Conservation (phyloP, 1,140 invertebrate species). For the Potamilus streckersoni region DNA sequence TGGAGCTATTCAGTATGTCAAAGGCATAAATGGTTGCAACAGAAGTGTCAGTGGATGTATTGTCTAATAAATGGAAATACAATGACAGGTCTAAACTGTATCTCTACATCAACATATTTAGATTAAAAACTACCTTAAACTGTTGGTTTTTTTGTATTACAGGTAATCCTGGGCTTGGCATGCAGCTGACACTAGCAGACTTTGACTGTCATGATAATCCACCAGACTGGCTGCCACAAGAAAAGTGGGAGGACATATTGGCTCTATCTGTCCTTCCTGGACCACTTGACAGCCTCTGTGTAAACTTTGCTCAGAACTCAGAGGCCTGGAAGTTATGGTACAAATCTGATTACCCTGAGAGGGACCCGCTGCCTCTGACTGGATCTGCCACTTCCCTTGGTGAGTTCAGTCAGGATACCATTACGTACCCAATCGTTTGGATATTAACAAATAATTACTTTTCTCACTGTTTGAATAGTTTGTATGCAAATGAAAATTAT, state of each 20-base stretch:
- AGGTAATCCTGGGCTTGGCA: conserved; percentile 66
- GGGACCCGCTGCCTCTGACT: conserved; percentile 51
- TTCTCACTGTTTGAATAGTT: too few species aligned
- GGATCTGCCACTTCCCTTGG: conserved; percentile 22
- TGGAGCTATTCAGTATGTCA: too few species aligned
- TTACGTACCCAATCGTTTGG: too few species aligned
- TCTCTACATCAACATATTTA: not conserved
- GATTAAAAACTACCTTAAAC: too few species aligned
- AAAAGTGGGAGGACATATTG: conserved; percentile 67
- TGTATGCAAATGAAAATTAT: too few species aligned
- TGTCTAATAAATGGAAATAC: not conserved
- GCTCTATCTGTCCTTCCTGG: conserved; percentile 66
- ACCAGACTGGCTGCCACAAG: conserved; percentile 60
- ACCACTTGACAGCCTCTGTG: conserved; percentile 64
- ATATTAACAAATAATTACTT: too few species aligned
- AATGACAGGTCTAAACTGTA: not conserved
- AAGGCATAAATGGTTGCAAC: too few species aligned
- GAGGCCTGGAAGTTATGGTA: conserved; percentile 62
- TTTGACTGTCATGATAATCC: conserved; percentile 60
- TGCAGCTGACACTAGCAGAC: conserved; percentile 64
- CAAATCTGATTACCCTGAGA: conserved; percentile 56
- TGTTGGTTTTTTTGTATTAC: not conserved
- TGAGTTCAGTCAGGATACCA: not conserved
- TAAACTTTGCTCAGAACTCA: conserved; percentile 56
- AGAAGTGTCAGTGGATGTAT: too few species aligned